Evolutionary conservation across 2,888 invertebrate species (phyloP), one percentile per base, ranked within the genome.

Genomic region (Chrysodeixis includens): DNA sequence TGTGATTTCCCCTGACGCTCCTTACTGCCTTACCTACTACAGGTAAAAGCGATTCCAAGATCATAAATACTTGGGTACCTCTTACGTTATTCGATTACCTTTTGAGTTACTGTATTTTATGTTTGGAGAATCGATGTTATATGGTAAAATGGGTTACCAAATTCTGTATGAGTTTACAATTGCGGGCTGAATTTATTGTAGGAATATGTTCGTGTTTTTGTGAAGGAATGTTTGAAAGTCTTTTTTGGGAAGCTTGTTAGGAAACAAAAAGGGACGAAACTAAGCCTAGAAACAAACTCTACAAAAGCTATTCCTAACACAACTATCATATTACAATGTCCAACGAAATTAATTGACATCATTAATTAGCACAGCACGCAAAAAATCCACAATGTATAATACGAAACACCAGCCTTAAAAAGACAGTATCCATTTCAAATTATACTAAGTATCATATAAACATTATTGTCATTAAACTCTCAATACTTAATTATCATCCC

Each of bases 1-100:
- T 88, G 86, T 88, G 88, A 92, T 91, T 92, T 92, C 92, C 92
- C 91, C 71, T 68, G 88, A 83, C 85, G 79, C 83, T 83, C 71
- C 82, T 84, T 76, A 82, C 71, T 78, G 78, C 64, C 71, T 71
- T 69, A 75, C 66, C 51, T 69, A 46, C 62, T 64, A 76, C 74
- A 66, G 71, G 77, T 79, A 68, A 68, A 74, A 74, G 76, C 76
- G 76, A 71, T 74, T 69, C 63, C 65, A 64, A 76, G 69, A 75
- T 62, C 75, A 79, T 80, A 71, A 74, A 82, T 71, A 74, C 64
- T 74, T 46, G 57, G 67, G 54, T 63, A 56, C 58, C 61, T 76
- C 66, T 62, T 70, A 56, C 61, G 65, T 76, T 76, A 76, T 74
- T 76, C 63, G 68, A 71, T 79, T 78, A 78, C 71, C 35, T 65